phyloP scores from a whole-genome alignment of 2,888 invertebrate species.

The Bembecia ichneumoniformis region DNA sequence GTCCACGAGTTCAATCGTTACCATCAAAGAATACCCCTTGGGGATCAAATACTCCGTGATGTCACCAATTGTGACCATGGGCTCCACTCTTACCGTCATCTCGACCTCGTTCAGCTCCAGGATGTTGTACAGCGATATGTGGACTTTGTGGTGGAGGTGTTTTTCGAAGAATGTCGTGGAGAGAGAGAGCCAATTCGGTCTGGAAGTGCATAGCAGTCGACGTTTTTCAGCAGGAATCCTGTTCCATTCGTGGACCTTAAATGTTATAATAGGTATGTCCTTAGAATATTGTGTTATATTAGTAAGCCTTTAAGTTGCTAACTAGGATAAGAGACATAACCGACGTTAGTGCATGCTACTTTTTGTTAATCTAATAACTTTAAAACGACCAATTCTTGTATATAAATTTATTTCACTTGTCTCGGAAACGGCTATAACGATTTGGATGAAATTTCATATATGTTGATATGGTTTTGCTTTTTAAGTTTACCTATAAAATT shows the following conservation, averaged over 20 bases:
- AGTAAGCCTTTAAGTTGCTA: no score
- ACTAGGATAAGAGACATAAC: no score
- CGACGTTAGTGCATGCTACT: no score
- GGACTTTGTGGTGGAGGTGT: constrained; percentile 71
- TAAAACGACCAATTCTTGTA: no score
- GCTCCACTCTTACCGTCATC: constrained; percentile 75
- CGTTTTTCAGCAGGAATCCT: constrained; percentile 48
- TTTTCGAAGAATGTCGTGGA: constrained; percentile 79
- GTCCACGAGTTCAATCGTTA: constrained; percentile 78
- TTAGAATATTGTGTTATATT: not conserved
- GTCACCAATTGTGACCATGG: constrained; percentile 78
- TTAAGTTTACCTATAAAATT: no score
- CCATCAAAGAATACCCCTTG: constrained; percentile 77
- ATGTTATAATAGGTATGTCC: constrained; percentile 1
- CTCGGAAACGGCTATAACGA: no score
- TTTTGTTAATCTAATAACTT: no score
- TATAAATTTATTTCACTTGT: no score
- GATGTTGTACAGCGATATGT: constrained; percentile 75
- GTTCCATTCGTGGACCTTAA: constrained; percentile 68
- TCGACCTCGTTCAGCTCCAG: constrained; percentile 70
- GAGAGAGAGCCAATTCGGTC: constrained; percentile 79
- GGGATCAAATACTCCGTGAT: constrained; percentile 76
- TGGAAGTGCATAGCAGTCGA: constrained; percentile 75
- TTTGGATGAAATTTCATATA: no score
- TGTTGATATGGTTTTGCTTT: no score